Conservation (phyloP, 1,140 invertebrate genomes). For the Drosophila orena region DNA sequence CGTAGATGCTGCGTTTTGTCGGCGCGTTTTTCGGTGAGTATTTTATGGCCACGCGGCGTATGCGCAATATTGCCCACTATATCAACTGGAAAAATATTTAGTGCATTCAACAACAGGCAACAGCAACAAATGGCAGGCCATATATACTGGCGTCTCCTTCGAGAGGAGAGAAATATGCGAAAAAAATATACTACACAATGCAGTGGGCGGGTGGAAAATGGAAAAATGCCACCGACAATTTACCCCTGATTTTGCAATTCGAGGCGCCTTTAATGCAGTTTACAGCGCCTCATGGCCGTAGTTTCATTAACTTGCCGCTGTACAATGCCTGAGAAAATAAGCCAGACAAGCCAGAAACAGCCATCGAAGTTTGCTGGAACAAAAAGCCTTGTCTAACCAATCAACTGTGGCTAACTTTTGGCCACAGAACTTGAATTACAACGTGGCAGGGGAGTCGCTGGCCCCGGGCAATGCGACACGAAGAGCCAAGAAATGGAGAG, state of each 20-base stretch:
- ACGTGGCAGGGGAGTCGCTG: neutral
- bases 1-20: conserved; percentile 5
- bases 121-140: conserved; percentile 52
- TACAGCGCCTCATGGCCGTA: conserved; percentile 43
- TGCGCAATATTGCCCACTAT: conserved; percentile 61
- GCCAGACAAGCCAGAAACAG: conserved; percentile 30
- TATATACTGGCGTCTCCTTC: conserved; percentile 30
- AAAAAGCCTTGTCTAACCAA: conserved; percentile 67
- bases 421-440: conserved; percentile 80
- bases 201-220: conserved; percentile 8
- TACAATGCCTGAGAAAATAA: conserved; percentile 64
- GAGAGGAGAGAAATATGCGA: conserved; percentile 10
- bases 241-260: conserved; percentile 8
- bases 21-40: conserved; percentile 33
- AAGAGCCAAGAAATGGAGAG: conserved; percentile 16
- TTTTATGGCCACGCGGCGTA: conserved; percentile 61
- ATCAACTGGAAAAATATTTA: conserved; percentile 54
- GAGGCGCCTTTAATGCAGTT: conserved; percentile 51
- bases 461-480: conserved; percentile 36
- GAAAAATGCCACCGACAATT: conserved; percentile 15
- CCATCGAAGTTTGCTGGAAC: conserved; percentile 42
- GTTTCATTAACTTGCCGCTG: conserved; percentile 68
- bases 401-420: conserved; percentile 81
- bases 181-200: conserved; percentile 3
- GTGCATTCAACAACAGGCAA: conserved; percentile 38